These are phyloP conservation scores for Ochropleura plecta DNA, from an alignment of 2,888 invertebrate genomes.

Conservation along the genomic window DNA sequence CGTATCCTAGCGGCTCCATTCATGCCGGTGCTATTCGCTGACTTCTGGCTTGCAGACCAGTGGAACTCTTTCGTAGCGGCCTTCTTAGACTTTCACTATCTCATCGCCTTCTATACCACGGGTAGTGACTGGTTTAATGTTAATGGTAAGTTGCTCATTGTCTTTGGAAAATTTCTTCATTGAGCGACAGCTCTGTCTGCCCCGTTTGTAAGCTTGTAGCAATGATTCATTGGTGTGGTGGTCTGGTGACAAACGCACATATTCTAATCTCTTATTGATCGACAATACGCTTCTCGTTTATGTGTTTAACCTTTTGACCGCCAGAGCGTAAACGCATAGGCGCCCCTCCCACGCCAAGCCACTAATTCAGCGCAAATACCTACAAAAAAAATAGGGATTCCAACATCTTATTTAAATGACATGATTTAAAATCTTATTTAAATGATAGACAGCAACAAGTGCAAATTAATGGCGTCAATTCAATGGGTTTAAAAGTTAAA, in stretches of 20 bases:
- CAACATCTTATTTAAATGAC: too few species aligned
- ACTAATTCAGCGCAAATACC: too few species aligned
- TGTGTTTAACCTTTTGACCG: not conserved
- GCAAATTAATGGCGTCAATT: too few species aligned
- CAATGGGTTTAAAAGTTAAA: too few species aligned
- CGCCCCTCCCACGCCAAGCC: too few species aligned
- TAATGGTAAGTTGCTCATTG: constrained; percentile 81
- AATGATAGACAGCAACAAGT: too few species aligned
- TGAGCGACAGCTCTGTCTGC: not conserved
- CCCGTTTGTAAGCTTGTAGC: not conserved
- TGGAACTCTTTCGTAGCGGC: constrained; percentile 97
- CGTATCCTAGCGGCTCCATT: constrained; percentile 97
- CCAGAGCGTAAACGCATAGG: too few species aligned
- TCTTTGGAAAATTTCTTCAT: not conserved
- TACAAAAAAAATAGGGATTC: too few species aligned
- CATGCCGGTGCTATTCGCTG: constrained; percentile 98
- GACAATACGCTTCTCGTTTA: not conserved
- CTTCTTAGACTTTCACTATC: constrained; percentile 98
- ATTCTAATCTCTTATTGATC: not conserved
- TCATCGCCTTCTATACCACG: constrained; percentile 97
- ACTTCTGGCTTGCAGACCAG: constrained; percentile 99
- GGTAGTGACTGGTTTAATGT: constrained; percentile 94
- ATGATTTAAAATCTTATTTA: too few species aligned
- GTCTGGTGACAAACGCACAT: not conserved
- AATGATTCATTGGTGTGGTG: not conserved